Evolutionary conservation across 2,797 vertebrate genomes (phyloP), one percentile per base, ranked within the genome.

Genomic region (Crocidura indochinensis): DNA sequence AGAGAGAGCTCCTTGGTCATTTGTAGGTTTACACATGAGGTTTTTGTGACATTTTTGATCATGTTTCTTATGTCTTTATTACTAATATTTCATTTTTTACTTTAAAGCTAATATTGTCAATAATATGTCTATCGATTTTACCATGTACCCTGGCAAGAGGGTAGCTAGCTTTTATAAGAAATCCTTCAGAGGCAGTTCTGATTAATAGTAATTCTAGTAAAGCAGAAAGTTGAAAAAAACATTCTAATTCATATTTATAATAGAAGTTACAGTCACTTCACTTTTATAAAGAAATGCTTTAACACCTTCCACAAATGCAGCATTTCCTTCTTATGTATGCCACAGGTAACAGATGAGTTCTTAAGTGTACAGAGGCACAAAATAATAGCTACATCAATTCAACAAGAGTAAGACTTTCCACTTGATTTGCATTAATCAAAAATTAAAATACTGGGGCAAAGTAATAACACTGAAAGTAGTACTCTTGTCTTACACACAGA

Each of bases 261-360:
- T 47, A 0, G 19, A 14, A 0, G 10, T 10, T 17, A 4, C 17
- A 27, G 31, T 84, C 26, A 65, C 90, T 86, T 84, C 26, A 65
- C 90, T 86, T 84, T 82, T 71, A 85, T 79, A 24, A 87, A 85
- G 15, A 87, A 92, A 64, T 56, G 7, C 64, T 81, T 46, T 38
- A 89, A 68, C 73, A 31, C 10, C 72, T 86, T 76, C 84, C 74
- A 69, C 22, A 88, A 71, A 53, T 49, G 1, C 46, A 64, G 9
- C 1, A 20, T 26, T 87, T 6, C 67, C 78, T 91, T 22, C 75
- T 65, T 22, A 71, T 76, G 31, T 56, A 91, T 74, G 51, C 26
- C 47, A 53, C 24, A 84, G 44, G 69, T 51, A 77, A 87, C n/a
- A 82, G 27, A n/a, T 77, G 10, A 7, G 8, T 84, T 38, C 44